Conservation (phyloP, 1,140 invertebrate species). For the Diorhabda sublineata region DNA sequence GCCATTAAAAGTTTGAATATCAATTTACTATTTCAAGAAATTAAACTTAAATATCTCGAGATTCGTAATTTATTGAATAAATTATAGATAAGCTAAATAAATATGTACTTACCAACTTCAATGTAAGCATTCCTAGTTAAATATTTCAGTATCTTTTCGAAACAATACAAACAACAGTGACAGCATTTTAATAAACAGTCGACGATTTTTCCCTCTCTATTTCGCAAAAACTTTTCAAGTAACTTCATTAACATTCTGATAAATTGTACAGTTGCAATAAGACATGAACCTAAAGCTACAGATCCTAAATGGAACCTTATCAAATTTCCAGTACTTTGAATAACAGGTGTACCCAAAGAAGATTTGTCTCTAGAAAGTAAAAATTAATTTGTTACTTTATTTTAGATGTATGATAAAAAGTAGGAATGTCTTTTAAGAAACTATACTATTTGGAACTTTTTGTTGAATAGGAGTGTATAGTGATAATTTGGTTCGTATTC, state of each 20-base stretch:
- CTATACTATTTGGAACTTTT: no score
- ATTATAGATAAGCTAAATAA: constrained; percentile 21
- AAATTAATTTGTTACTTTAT: neutral
- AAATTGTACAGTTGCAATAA: constrained; percentile 68
- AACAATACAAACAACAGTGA: constrained; percentile 67
- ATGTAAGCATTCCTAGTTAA: constrained; percentile 76
- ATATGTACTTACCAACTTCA: constrained; percentile 60
- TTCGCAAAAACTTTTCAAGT: constrained; percentile 40
- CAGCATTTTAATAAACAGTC: constrained; percentile 56
- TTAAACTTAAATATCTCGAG: no score
- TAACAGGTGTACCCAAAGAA: constrained; percentile 55
- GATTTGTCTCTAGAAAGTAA: constrained; percentile 59
- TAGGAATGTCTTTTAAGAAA: no score
- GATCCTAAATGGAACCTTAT: constrained; percentile 71
- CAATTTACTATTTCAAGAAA: no score
- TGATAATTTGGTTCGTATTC: no score
- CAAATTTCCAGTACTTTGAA: constrained; percentile 54
- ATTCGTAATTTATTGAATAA: no score
- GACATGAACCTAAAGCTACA: constrained; percentile 68
- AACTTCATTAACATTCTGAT: constrained; percentile 54
- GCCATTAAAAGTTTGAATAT: no score
- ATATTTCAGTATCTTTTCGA: constrained; percentile 70
- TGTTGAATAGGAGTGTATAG: no score
- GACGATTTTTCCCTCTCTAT: constrained; percentile 46
- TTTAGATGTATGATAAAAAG: no score